Conservation (phyloP, 37 sponge, comb jelly and placozoan genomes). For the Beroe forskalii region DNA sequence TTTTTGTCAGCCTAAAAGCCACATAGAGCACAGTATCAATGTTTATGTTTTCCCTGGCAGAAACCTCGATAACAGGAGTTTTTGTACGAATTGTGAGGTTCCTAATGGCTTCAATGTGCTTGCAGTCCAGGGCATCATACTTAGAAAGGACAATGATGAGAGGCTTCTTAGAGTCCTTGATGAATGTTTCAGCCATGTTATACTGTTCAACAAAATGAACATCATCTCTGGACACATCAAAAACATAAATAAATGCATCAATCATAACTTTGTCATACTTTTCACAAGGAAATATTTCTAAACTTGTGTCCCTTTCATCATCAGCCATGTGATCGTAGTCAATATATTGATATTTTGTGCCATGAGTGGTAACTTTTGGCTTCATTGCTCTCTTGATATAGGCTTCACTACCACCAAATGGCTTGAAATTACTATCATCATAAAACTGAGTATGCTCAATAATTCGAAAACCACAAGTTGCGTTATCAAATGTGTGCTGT, state of each 20-base stretch:
- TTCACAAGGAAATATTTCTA: slow-evolving; percentile 48
- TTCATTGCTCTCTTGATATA: slow-evolving; percentile 49
- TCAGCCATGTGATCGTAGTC: slow-evolving; percentile 41
- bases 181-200: slow-evolving; percentile 1
- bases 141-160: background rate
- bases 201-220: slow-evolving; percentile 54
- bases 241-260: slow-evolving; percentile 32
- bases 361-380: slow-evolving; percentile 40
- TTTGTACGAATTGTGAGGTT: background rate
- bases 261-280: slow-evolving; percentile 33
- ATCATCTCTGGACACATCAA: slow-evolving; percentile 56
- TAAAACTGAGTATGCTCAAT: slow-evolving; percentile 61
- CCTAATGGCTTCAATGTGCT: slow-evolving; percentile 44
- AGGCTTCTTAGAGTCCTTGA: slow-evolving; percentile 24
- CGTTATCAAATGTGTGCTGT: slow-evolving; percentile 11
- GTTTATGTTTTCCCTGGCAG: slow-evolving; percentile 3
- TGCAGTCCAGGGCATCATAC: slow-evolving; percentile 18
- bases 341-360: slow-evolving; percentile 30
- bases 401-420: slow-evolving; percentile 2
- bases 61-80: slow-evolving; percentile 24
- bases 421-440: slow-evolving; percentile 56
- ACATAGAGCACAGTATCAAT: background rate
- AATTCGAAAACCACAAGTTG: background rate
- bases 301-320: background rate
- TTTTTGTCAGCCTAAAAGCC: background rate